Conservation (phyloP, 2,888 invertebrate genomes). For the Hartigia nigra region DNA sequence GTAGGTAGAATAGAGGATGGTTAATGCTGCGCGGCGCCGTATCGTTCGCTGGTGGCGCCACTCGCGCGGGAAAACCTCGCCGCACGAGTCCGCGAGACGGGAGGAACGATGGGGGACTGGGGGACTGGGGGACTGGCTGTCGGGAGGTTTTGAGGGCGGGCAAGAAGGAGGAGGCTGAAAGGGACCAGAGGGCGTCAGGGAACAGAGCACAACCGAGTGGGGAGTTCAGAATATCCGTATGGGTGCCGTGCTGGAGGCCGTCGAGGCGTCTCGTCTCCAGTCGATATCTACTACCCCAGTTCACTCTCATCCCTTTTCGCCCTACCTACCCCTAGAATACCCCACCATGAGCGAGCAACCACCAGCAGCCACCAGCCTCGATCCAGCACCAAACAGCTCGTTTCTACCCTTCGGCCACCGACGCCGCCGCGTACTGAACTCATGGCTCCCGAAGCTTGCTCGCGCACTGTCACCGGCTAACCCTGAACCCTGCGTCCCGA, state of each 20-base stretch:
- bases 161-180: constrained; percentile 10
- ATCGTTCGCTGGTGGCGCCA: constrained; percentile 41
- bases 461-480: constrained; percentile 7
- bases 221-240: constrained; percentile 26
- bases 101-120: constrained; percentile 18
- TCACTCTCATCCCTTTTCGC: constrained; percentile 9
- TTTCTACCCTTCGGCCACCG: constrained; percentile 25
- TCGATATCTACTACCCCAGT: constrained; percentile 40
- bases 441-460: not conserved
- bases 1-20: constrained; percentile 40
- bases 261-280: constrained; percentile 35
- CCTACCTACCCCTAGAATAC: constrained; percentile 1
- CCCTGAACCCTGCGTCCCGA: constrained; percentile 4
- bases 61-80: constrained; percentile 41
- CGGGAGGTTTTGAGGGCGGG: not conserved
- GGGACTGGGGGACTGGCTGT: constrained; percentile 16
- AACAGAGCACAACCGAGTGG: constrained; percentile 17
- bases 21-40: constrained; percentile 35
- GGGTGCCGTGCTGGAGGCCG: constrained; percentile 1
- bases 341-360: not conserved
- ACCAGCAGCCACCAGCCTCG: constrained; percentile 3
- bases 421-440: not conserved
- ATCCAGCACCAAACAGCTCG: constrained; percentile 15
- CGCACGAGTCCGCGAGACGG: constrained; percentile 24
- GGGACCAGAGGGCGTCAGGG: constrained; percentile 16